Evolutionary conservation across 2,113 vertebrate species (phyloP), one percentile per base, ranked within the genome.

Genomic region (Naja naja): DNA sequence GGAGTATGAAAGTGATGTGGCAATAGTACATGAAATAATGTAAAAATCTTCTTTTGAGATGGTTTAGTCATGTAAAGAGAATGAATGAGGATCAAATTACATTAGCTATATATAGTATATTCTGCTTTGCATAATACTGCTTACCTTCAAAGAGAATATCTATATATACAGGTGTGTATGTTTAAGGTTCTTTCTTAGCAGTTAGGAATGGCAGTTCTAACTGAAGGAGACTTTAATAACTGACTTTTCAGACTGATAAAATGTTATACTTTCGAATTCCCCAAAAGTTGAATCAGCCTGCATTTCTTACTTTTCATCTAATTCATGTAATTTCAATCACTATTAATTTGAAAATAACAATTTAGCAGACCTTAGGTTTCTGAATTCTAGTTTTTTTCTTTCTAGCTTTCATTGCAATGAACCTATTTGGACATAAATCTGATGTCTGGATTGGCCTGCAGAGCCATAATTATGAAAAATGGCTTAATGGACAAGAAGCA

Each of bases 331-430:
- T 39, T 64, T 93, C 49, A 91, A 39, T 90, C 92, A 92, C 1
- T 91, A 58, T 58, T 89, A 47, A 58, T 60, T 1, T 49, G 8
- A 86, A 60, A 54, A 54, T 93, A 87, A 25, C 94, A 4, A 92
- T n/a, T 89, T 43, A 94, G 90, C 93, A 20, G 93, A 64, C 34
- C 0, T n/a, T 94, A 60, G 93, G 58, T 94, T 96, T 90, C 52
- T 96, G 16, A 92, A 88, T n/a, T 64, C 30, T 87, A 55, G 43
- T 95, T 95, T 94, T 0, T 9, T 95, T 49, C 7, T 97, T 97
- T 97, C 53, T 96, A 99, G 99, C 99, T 95, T 99, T 98, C 97
- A 97, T 99, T 97, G 99, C 98, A 93, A 99, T 99, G 98, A 97
- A 99, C 97, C 98, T 99, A 3, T 97, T 98, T 96, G 98, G 98